Base-by-base conservation (phyloP, 2,888 invertebrate species). In the Norana najaformis region DNA sequence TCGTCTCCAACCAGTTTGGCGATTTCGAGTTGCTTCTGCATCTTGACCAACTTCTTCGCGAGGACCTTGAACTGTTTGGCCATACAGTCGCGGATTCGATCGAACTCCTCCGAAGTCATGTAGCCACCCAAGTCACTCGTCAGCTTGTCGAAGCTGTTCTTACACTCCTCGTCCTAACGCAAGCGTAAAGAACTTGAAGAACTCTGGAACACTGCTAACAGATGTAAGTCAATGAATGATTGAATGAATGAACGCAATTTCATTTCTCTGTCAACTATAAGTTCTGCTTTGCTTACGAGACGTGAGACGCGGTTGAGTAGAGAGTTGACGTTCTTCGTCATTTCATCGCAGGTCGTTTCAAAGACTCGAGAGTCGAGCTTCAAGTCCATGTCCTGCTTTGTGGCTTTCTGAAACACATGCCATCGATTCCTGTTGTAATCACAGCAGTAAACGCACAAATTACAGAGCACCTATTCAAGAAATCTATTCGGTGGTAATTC, bases 21-120 rank as follows among this genome's bases (percentile, higher is more conserved):
- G 6, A 85, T 37, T 18, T 85, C 89, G 35, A 37, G 47, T 23
- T 37, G 47, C 35, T 69, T 69, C 53, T 69, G 47, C 53, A 89
- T 37, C 89, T 89, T 89, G 36, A 35, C 38, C 37, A 89, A 82
- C 41, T 89, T 89, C 89, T 39, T 89, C 30, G 89, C 83, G 3
- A 89, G 39, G 5, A 83, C 30, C 89, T 89, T 89, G 38, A 89
- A 37, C 38, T 89, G 89, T 18, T 89, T 83, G 83, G 82, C 89
- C 82, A 89, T 41, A 18, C 82, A 37, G 36, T 83, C 3, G 2
- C 89, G 82, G 89, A 89, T 83, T 6, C 38, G 38, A 16, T 89
- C 89, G 41, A 89, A 83, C 41, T 89, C 89, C 2, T 89, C 85
- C 30, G 83, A 37, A 23, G 85, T 85, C 36, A 89, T 35, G 34